Percentiles rank a stretch among this genome's conserved stretches.
Conservation (phyloP, 2,797 vertebrate species). For the Lutjanus argentimaculatus region DNA sequence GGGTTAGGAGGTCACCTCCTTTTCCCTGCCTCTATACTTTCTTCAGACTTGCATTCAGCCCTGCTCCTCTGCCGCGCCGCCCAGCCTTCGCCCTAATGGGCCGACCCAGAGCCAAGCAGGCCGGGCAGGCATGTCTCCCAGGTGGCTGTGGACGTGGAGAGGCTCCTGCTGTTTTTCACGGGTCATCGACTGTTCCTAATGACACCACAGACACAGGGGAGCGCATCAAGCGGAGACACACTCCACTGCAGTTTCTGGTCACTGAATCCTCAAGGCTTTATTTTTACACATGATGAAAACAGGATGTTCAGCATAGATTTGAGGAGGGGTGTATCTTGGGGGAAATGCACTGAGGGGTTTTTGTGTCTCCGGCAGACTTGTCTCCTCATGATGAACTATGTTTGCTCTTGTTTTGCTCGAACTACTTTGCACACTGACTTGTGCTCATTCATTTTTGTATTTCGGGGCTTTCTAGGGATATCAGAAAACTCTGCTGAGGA, state of each 20-base stretch:
- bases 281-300: conserved; percentile 81
- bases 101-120: conserved; percentile 50
- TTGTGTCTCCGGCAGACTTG: conserved; percentile 19
- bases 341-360: conserved; percentile 39
- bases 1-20: conserved; percentile 67
- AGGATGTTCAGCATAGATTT: conserved; percentile 70
- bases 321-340: conserved; percentile 44
- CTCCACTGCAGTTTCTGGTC: conserved; percentile 82
- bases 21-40: conserved; percentile 37
- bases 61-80: conserved; percentile 4
- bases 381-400: conserved; percentile 45
- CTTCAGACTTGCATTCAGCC: conserved; percentile 40
- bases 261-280: conserved; percentile 80
- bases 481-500: neutral
- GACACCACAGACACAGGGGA: conserved; percentile 76
- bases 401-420: conserved; percentile 42
- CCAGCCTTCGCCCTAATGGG: conserved; percentile 65
- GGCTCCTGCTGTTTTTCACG: conserved; percentile 80
- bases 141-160: conserved; percentile 70
- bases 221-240: conserved; percentile 76
- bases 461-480: conserved; percentile 22
- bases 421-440: conserved; percentile 31
- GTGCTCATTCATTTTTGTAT: conserved; percentile 29
- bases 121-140: conserved; percentile 64
- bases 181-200: conserved; percentile 83